These are phyloP conservation scores for Polyodon spathula DNA, from an alignment of 2,113 vertebrate species.

Conservation along the genomic window DNA sequence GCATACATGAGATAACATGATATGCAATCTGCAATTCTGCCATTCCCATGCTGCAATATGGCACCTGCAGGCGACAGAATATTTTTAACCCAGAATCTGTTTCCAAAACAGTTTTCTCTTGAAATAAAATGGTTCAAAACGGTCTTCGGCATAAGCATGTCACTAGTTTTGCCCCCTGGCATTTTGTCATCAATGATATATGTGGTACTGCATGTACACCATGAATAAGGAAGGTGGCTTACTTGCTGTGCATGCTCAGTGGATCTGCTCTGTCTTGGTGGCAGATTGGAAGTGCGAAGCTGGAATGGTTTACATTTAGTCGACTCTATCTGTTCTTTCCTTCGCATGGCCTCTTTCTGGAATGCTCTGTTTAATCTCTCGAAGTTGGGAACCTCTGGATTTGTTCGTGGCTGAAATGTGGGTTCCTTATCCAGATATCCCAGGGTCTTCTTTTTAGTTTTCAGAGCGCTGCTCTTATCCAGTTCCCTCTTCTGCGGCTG, in stretches of 20 bases:
- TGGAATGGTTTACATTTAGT: slow-evolving; percentile 75
- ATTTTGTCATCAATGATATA: too few species aligned
- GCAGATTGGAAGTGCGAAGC: slow-evolving; percentile 66
- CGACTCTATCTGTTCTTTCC: slow-evolving; percentile 49
- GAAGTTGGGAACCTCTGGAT: slow-evolving; percentile 69
- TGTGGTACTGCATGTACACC: too few species aligned
- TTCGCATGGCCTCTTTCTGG: slow-evolving; percentile 58
- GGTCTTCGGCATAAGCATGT: too few species aligned
- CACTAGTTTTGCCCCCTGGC: too few species aligned
- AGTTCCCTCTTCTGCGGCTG: slow-evolving; percentile 25
- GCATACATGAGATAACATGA: too few species aligned
- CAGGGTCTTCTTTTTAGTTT: slow-evolving; percentile 59
- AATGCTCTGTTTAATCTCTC: slow-evolving; percentile 67
- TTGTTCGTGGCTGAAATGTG: slow-evolving; percentile 75
- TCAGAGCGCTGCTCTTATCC: slow-evolving; percentile 47
- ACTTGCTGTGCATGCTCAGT: slow-evolving; percentile 38
- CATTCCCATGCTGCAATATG: too few species aligned
- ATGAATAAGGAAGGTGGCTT: neutral
- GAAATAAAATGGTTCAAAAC: too few species aligned
- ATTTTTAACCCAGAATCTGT: too few species aligned
- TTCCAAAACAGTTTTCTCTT: too few species aligned
- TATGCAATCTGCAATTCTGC: too few species aligned
- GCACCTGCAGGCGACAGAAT: too few species aligned
- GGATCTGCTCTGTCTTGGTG: slow-evolving; percentile 32
- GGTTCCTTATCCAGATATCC: slow-evolving; percentile 69